Evolutionary conservation across 2,113 vertebrate species (phyloP).

Genomic region (Ifrita kowaldi): DNA sequence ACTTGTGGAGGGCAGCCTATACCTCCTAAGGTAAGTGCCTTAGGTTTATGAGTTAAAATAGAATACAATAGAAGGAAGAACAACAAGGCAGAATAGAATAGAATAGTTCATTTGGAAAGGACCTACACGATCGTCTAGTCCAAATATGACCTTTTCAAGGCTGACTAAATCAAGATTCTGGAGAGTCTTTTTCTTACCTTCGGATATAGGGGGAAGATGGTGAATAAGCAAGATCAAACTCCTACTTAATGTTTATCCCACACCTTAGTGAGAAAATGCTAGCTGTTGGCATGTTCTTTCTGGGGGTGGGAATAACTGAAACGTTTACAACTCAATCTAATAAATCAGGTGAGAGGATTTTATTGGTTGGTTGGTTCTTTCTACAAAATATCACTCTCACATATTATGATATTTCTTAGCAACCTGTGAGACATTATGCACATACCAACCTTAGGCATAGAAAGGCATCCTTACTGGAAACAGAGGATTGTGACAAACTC

Average conservation of each 20-base stretch:
- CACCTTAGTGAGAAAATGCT: not conserved
- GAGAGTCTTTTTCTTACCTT: not conserved
- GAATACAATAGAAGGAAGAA: not conserved
- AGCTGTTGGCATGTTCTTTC: not conserved
- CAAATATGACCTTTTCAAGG: not conserved
- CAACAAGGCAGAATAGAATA: not conserved
- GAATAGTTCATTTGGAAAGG: not conserved
- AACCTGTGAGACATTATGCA: not conserved
- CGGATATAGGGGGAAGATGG: not conserved
- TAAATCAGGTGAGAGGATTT: not conserved
- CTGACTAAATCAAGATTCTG: not conserved
- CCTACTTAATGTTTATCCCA: not conserved
- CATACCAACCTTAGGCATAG: not conserved
- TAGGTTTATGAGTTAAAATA: not conserved
- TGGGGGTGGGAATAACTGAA: rapidly evolving
- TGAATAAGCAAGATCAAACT: not conserved
- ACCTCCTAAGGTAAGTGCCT: not conserved
- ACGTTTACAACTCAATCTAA: not conserved
- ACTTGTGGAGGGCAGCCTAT: not conserved
- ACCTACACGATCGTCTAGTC: rapidly evolving
- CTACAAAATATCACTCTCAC: not conserved
- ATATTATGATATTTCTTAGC: not conserved
- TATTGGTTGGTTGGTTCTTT: not conserved
- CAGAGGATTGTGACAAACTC: not conserved
- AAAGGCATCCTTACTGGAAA: not conserved